These are phyloP conservation scores for Pyxicephalus adspersus DNA, from an alignment of 2,113 vertebrate species.

Conservation along the genomic window DNA sequence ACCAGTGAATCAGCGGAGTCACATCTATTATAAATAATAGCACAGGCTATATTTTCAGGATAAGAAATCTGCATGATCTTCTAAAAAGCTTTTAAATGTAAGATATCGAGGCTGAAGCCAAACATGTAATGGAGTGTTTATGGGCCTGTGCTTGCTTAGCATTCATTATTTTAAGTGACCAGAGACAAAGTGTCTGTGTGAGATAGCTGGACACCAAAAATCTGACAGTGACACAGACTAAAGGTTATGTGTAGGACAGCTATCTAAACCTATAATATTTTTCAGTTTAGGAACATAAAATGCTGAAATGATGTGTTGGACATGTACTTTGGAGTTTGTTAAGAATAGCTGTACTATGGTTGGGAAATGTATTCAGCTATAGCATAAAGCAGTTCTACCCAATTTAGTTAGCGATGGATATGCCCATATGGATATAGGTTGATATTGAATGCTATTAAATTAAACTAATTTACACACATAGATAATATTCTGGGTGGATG, in stretches of 20 bases:
- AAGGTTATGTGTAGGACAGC: not conserved
- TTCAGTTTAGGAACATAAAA: not conserved
- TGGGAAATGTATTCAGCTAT: not conserved
- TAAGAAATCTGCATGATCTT: not conserved
- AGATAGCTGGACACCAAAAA: not conserved
- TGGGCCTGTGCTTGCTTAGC: not conserved
- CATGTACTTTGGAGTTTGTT: not conserved
- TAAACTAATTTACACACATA: no score
- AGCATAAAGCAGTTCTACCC: no score
- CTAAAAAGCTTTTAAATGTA: constrained; percentile 1
- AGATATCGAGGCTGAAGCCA: not conserved
- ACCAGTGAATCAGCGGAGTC: not conserved
- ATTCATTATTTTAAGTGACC: constrained; percentile 2
- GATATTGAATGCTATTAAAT: no score
- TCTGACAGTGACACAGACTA: constrained; percentile 9
- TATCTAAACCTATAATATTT: not conserved
- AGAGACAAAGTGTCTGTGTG: not conserved
- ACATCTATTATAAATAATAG: not conserved
- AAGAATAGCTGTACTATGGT: not conserved
- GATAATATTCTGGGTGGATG: no score
- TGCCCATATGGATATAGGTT: no score
- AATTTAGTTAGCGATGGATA: no score
- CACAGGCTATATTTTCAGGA: not conserved
- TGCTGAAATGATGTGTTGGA: not conserved
- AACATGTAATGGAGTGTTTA: not conserved